Base-by-base conservation (phyloP, 2,797 vertebrate genomes). In the Tangara arthus region DNA sequence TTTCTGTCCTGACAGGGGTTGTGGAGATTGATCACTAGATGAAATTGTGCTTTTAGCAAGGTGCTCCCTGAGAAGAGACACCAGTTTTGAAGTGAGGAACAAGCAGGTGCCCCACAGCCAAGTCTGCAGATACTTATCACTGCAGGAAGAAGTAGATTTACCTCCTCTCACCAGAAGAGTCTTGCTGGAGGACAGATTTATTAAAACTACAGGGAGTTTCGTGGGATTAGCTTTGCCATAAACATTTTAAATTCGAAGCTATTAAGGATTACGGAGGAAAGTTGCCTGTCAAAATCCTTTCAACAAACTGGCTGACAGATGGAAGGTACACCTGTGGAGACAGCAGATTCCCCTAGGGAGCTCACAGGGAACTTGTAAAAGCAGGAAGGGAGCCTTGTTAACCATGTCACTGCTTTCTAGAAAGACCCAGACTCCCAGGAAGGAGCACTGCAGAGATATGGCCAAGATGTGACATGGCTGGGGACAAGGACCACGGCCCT, bases 211-310 rank as follows among this genome's bases (percentile, higher is more conserved):
- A 66, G 66, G 93, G 91, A 96, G 80, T 84, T 94, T 63, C 2
- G 5, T 42, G 59, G 79, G 90, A 94, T 96, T 91, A 96, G 42
- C 80, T 91, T 91, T 94, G 65, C 90, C 82, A 76, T 82, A 89
- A 96, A 95, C 90, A 95, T 79, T 86, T 84, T 49, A 79, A 90
- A 93, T 86, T 88, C 1, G 0, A 95, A 88, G 85, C 90, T 93
- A 88, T 93, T 83, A 87, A 87, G 88, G 91, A 96, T 94, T 90
- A 95, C 0, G 0, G 73, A 87, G 81, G 82, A 86, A 95, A 95
- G 90, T 52, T 76, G 91, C 63, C 59, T 95, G 85, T 94, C 91
- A 93, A 95, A 96, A 95, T 57, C 79, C 69, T 94, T 83, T 75
- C 91, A 91, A 70, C 72, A 79, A 87, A 73, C 81, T 34, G 6